Conservation (phyloP, 2,113 vertebrate genomes). For the Engystomops pustulosus region DNA sequence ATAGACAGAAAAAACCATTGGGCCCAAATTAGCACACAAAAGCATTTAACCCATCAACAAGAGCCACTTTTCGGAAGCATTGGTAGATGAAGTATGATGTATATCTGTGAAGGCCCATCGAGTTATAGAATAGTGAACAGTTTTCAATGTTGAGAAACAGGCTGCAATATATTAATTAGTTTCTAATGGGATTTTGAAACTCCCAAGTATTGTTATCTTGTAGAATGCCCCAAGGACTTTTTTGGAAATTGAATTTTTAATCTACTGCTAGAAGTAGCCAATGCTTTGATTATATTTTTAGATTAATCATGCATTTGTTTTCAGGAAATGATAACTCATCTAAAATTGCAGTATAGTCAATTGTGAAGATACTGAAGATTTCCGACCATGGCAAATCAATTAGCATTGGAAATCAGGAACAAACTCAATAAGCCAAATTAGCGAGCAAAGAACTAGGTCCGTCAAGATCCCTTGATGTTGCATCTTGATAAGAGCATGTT, state of each 20-base stretch:
- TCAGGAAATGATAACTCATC: background rate
- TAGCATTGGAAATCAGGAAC: conserved; percentile 26
- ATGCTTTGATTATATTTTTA: background rate
- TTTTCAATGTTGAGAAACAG: conserved; percentile 1
- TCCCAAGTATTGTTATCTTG: background rate
- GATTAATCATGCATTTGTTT: background rate
- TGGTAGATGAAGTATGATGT: background rate
- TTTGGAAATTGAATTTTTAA: conserved; percentile 17
- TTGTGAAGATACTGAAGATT: background rate
- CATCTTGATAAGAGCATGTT: conserved; percentile 28
- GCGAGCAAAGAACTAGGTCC: background rate
- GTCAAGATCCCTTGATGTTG: conserved; percentile 34
- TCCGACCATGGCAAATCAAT: conserved; percentile 32
- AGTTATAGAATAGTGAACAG: background rate
- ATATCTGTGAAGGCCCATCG: background rate
- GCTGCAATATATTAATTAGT: background rate
- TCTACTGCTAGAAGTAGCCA: background rate
- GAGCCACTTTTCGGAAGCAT: background rate
- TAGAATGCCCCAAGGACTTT: conserved; percentile 7
- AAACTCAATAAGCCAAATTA: background rate
- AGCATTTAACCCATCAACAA: no score
- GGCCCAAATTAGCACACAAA: no score
- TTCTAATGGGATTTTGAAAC: conserved; percentile 1
- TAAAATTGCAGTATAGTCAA: background rate
- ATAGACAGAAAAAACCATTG: no score